Base-by-base conservation (phyloP, 2,113 vertebrate genomes). In the Alaudala cheleensis region DNA sequence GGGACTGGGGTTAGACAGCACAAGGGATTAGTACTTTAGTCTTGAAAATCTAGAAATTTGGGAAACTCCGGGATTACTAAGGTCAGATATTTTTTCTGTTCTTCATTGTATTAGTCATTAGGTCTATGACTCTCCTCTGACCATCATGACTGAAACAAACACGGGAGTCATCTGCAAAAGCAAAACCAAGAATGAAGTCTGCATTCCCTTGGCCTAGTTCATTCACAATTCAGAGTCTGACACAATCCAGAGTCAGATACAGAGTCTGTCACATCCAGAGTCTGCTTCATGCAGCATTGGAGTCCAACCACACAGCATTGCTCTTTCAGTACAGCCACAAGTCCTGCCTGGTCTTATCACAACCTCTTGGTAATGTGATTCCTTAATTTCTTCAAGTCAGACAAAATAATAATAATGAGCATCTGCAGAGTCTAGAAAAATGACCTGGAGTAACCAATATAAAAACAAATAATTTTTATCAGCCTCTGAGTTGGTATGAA, bases 41-140 rank as follows among this genome's bases (percentile, higher is more conserved):
- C 3, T 1, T 44, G 53, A 91, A 77, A 51, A 47, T 70, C 57
- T 86, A 90, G 51, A 94, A 92, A 92, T 80, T 56, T 72, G 83
- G 93, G 74, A 93, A 92, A 90, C 47, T 88, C 39, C 47, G 74
- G 62, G 64, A 70, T 34, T 90, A 45, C 51, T 69, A n/a, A 79
- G 39, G 29, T 40, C 67, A 70, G 85, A 53, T 92, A 66, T 56
- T 88, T 92, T 23, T 91, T 86, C 78, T 3, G 0, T 86, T 94
- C 67, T 90, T 94, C 78, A 80, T 37, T 73, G 33, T 66, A 28
- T 95, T 80, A 93, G 70, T 95, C 62, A 93, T 54, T 79, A 70
- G 56, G 44, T 78, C 90, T 90, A 73, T 53, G 22, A 26, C 47
- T 50, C 39, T 88, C 19, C 44, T 81, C 81, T 86, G 86, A 79